phyloP scores from a whole-genome alignment of 2,888 invertebrate species.

The Rhamnusium bicolor region DNA sequence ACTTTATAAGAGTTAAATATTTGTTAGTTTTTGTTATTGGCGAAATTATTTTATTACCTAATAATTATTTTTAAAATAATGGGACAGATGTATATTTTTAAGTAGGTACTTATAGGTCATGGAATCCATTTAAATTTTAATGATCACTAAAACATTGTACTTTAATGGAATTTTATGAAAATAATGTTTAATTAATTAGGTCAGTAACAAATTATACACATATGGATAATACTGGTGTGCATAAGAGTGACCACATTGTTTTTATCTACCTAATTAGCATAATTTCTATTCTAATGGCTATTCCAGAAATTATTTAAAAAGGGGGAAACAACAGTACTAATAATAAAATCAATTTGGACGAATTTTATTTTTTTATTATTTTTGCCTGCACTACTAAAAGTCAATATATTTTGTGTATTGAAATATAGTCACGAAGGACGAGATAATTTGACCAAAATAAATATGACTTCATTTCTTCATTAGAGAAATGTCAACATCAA shows the following conservation, averaged over 20 bases:
- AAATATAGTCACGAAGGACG: conserved; percentile 12
- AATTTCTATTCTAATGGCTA: background rate
- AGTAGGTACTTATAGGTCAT: conserved; percentile 20
- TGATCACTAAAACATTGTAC: background rate
- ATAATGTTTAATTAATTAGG: background rate
- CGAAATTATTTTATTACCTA: too few species aligned
- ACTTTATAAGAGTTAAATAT: background rate
- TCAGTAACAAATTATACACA: conserved; percentile 5
- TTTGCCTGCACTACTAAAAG: background rate
- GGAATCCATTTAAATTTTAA: conserved; percentile 8
- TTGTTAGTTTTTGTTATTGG: too few species aligned
- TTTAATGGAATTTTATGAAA: background rate
- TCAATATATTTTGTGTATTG: background rate
- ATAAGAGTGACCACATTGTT: too few species aligned
- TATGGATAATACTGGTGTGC: background rate
- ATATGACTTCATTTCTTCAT: conserved; percentile 48
- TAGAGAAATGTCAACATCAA: conserved; percentile 44
- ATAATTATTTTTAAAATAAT: background rate
- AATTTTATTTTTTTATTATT: background rate
- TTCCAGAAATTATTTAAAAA: background rate
- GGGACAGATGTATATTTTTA: background rate
- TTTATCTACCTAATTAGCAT: background rate
- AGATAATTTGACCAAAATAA: conserved; percentile 47
- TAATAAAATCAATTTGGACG: background rate
- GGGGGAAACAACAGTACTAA: background rate